Conservation (phyloP, 2,888 invertebrate genomes). For the Galerucella nymphaeae region DNA sequence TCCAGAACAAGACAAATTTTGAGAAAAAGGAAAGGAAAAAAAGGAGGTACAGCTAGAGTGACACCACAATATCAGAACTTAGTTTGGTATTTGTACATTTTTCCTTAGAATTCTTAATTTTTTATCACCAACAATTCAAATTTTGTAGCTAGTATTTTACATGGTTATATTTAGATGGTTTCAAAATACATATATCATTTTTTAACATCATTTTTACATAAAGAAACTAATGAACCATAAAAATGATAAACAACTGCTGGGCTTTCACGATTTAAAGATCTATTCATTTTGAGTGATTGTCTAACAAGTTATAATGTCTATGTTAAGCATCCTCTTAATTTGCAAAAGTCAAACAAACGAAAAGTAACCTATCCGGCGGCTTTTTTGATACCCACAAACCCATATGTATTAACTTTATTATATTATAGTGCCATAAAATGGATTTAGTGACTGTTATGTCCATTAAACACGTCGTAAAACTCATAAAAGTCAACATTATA, state of each 20-base stretch:
- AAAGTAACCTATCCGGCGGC: constrained; percentile 51
- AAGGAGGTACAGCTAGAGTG: too few relatives aligned
- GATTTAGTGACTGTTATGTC: constrained; percentile 62
- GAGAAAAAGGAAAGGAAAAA: too few relatives aligned
- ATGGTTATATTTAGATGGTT: not conserved
- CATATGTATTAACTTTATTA: constrained; percentile 57
- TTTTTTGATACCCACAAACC: constrained; percentile 54
- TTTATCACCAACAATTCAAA: too few relatives aligned
- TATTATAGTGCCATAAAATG: constrained; percentile 60
- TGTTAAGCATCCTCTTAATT: constrained; percentile 33
- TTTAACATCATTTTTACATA: not conserved
- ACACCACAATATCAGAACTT: too few relatives aligned
- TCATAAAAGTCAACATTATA: constrained; percentile 61
- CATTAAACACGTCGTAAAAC: constrained; percentile 63
- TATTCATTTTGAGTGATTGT: constrained; percentile 7
- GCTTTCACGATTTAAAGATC: not conserved
- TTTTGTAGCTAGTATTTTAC: too few relatives aligned
- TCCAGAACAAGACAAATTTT: too few relatives aligned
- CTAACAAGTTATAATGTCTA: constrained; percentile 58
- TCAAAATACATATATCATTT: not conserved
- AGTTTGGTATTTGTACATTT: too few relatives aligned
- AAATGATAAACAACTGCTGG: constrained; percentile 3
- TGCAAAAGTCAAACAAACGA: constrained; percentile 36
- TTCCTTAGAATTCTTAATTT: too few relatives aligned
- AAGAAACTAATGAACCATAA: not conserved